Conservation (phyloP, 2,888 invertebrate species). For the Machimus rusticus region DNA sequence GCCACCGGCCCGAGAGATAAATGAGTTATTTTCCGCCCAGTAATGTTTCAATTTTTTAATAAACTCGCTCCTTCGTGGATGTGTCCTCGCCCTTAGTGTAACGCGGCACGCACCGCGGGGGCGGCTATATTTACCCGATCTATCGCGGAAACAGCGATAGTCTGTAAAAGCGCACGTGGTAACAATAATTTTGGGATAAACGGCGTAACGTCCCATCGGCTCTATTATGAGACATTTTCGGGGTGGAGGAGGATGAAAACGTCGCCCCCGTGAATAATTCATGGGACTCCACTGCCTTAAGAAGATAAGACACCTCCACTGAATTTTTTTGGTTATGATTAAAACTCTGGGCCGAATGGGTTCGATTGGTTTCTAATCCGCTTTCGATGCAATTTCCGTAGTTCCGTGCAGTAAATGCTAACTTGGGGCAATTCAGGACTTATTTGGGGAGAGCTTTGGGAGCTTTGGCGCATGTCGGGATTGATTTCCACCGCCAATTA, state of each 20-base stretch:
- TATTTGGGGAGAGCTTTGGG: neutral
- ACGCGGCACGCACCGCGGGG: neutral
- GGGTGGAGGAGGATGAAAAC: neutral
- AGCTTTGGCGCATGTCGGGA: neutral
- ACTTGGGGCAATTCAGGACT: neutral
- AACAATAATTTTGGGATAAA: neutral
- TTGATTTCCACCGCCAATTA: neutral
- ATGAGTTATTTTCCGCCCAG: constrained; percentile 9
- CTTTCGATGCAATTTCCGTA: neutral
- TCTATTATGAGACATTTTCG: neutral
- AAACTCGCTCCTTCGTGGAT: neutral
- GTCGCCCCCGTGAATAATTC: neutral
- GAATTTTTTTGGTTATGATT: neutral
- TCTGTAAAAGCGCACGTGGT: neutral
- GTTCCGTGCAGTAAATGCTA: neutral
- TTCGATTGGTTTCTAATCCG: neutral
- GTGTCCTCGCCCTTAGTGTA: neutral
- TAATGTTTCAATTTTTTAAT: neutral
- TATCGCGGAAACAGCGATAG: neutral
- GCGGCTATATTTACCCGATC: neutral
- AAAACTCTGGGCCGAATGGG: neutral
- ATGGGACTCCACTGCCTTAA: neutral
- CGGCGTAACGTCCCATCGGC: neutral
- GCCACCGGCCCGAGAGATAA: neutral
- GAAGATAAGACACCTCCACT: neutral